Evolutionary conservation across 2,797 vertebrate species (phyloP), one percentile per base, ranked within the genome.

Genomic region (Xerus rutilus): DNA sequence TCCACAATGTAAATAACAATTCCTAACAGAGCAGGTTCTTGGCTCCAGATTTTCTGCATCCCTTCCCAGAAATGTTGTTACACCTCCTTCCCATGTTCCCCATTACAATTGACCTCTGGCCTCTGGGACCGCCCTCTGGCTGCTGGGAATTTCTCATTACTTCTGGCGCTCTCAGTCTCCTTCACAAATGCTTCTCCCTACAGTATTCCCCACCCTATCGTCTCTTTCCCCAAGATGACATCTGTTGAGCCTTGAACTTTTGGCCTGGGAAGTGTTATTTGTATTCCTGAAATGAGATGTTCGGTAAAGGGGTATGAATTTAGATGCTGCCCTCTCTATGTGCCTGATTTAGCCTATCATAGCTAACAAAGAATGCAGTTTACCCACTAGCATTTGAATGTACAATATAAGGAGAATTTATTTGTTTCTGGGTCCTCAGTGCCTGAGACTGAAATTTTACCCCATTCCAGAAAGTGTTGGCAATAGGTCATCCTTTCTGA

Each of bases 321-420:
- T 91, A 95, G 47, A 90, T 52, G 84, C 76, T 93, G 45, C 54
- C 52, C 7, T 8, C 64, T 67, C 73, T 92, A 64, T n/a, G 65
- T 67, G 49, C 65, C 52, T 67, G 81, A 72, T 87, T 94, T 62
- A 62, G 91, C 72, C 85, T 20, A 47, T 84, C 62, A 91, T 3
- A 85, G 72, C 76, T 78, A 65, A 81, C 84, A 67, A 74, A 89
- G 65, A 78, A 88, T 64, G 35, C 3, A 93, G 57, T 47, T 86
- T 52, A 65, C 52, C 54, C n/a, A 49, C n/a, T 70, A 82, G 23
- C 97, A 96, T 97, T 96, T 96, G 59, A 99, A 99, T 18, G 17
- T 73, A 90, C 92, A 92, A 96, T 99, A 98, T 98, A 99, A 99
- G 98, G 98, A 98, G 98, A 98, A 98, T 97, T 98, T 98, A 97